Percentiles rank a stretch among this genome's conserved stretches.
phyloP scores from a whole-genome alignment of 2,888 invertebrate species.

The Heliconius sara region DNA sequence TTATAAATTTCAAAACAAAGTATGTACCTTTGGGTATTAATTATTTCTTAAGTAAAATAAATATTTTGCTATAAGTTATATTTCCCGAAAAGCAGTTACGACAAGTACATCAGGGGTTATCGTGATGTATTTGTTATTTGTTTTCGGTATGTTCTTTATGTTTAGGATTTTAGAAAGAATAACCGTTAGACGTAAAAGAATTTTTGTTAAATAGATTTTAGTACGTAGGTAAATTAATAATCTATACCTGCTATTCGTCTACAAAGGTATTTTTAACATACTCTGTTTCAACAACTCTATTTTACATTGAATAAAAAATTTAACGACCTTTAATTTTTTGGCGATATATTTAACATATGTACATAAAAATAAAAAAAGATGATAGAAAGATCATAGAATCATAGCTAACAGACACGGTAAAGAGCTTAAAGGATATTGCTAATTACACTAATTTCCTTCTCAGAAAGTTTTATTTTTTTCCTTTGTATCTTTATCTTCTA shows the following conservation, averaged over 20 bases:
- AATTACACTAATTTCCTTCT: background rate
- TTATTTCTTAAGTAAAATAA: background rate
- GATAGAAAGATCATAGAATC: background rate
- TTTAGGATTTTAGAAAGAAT: background rate
- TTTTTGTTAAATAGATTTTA: too few relatives aligned
- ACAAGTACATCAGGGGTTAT: background rate
- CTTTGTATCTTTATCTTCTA: background rate
- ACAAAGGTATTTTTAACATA: too few relatives aligned
- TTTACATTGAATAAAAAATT: too few relatives aligned
- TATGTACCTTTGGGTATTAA: background rate
- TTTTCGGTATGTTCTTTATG: background rate
- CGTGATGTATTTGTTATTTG: background rate
- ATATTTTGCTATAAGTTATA: background rate
- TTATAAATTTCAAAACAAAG: slow-evolving; percentile 9
- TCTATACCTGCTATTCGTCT: too few relatives aligned
- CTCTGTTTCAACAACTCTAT: too few relatives aligned
- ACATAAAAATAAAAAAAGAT: background rate
- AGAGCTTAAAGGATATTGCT: background rate
- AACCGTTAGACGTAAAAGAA: background rate
- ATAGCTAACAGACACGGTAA: background rate
- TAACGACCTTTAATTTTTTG: too few relatives aligned
- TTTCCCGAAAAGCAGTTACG: background rate
- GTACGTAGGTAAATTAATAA: too few relatives aligned
- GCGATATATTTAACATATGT: background rate
- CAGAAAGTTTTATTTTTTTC: background rate